Conservation (phyloP, 2,113 vertebrate genomes). For the Phylloscopus trochilus region DNA sequence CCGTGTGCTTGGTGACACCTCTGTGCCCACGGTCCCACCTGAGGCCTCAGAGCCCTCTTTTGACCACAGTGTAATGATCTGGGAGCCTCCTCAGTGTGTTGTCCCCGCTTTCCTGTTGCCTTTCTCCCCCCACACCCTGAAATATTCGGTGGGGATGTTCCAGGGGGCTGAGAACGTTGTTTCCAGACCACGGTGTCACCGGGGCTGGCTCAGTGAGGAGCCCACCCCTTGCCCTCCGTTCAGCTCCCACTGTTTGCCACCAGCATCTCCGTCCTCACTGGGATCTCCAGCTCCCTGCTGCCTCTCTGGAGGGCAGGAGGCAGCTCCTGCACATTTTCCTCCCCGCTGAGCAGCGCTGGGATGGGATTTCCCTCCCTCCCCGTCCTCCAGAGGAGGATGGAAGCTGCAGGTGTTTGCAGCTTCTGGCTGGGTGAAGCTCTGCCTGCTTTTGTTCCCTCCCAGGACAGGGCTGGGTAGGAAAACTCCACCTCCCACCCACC, state of each 20-base stretch:
- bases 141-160: not conserved
- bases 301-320: not conserved
- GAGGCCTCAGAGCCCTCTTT: not conserved
- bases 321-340: accelerated
- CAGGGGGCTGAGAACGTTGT: too few relatives aligned
- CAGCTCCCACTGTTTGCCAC: not conserved
- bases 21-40: accelerated
- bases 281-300: not conserved
- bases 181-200: not conserved
- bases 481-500: not conserved
- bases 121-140: accelerated
- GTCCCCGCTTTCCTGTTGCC: accelerated
- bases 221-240: not conserved
- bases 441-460: not conserved
- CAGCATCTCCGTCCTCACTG: not conserved
- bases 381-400: not conserved
- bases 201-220: not conserved
- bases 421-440: too few relatives aligned
- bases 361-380: not conserved
- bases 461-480: not conserved
- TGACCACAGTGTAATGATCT: accelerated
- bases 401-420: not conserved
- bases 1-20: accelerated
- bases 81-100: not conserved
- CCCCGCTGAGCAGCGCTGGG: not conserved